Percentiles rank a stretch among this genome's conserved stretches.
Evolutionary conservation across 2,113 vertebrate species (phyloP).

Genomic region (Mus pahari): DNA sequence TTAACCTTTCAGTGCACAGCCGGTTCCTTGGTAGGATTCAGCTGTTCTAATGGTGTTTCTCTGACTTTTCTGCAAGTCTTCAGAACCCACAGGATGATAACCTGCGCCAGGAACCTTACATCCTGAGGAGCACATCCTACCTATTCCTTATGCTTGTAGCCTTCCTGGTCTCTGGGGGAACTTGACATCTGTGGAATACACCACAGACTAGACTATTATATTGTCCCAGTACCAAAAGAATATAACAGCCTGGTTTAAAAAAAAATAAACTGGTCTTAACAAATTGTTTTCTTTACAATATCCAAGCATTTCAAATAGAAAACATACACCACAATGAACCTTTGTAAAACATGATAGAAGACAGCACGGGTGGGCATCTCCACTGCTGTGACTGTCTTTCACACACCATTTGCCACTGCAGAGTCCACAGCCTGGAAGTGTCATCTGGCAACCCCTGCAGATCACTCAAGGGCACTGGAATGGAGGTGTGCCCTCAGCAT

Average conservation of each 20-base stretch:
- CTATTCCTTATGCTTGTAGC: not conserved
- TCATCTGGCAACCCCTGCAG: not conserved
- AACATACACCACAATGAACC: not conserved
- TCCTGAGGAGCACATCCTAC: not conserved
- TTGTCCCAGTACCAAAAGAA: conserved; percentile 4
- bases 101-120: not conserved
- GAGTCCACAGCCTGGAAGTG: not conserved
- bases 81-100: not conserved
- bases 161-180: not conserved
- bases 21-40: not conserved
- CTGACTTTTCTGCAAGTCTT: not conserved
- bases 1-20: not conserved
- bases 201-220: not conserved
- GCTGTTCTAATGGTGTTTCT: not conserved
- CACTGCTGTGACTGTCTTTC: not conserved
- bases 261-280: not conserved
- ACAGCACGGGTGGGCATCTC: too few species aligned
- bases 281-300: not conserved
- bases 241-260: not conserved
- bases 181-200: not conserved
- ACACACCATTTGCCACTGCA: not conserved
- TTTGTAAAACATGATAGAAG: not conserved
- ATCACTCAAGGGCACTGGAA: not conserved
- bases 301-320: not conserved
- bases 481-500: not conserved